A percentile compares a stretch with the other conserved stretches of the same genome.
Conservation (phyloP, 1,140 invertebrate species). For the Pogonus chalceus region DNA sequence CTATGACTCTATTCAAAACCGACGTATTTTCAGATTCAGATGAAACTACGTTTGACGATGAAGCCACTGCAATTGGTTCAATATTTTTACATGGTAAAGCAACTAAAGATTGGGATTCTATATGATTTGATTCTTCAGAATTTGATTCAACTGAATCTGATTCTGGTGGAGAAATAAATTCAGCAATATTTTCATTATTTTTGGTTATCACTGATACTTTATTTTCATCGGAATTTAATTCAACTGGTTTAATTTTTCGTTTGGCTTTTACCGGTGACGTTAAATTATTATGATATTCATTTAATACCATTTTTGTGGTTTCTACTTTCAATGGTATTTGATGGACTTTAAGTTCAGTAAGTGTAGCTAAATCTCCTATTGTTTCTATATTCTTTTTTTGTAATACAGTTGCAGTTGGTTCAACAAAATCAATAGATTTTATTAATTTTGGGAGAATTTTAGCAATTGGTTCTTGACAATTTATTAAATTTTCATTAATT, state of each 20-base stretch:
- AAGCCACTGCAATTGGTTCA: too few species aligned
- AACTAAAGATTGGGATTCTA: background rate
- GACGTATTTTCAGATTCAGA: too few species aligned
- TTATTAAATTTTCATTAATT: conserved; percentile 19
- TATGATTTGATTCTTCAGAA: background rate
- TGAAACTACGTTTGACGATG: too few species aligned
- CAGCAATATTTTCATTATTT: background rate
- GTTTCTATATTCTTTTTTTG: conserved; percentile 29
- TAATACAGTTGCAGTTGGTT: conserved; percentile 10
- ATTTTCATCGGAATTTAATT: background rate
- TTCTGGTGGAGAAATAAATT: background rate
- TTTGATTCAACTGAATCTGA: background rate
- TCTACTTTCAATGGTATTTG: conserved; percentile 36
- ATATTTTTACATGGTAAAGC: too few species aligned
- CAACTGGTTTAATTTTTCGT: background rate
- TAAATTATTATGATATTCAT: background rate
- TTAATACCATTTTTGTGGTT: conserved; percentile 34
- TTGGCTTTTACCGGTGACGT: background rate
- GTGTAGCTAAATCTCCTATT: conserved; percentile 41
- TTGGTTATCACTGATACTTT: background rate
- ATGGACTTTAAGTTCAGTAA: conserved; percentile 39
- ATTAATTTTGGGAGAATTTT: conserved; percentile 18
- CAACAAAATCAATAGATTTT: conserved; percentile 15
- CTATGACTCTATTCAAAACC: too few species aligned
- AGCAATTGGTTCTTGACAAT: conserved; percentile 18